Conservation (phyloP, 2,888 invertebrate genomes). For the Adelognathus sp. region DNA sequence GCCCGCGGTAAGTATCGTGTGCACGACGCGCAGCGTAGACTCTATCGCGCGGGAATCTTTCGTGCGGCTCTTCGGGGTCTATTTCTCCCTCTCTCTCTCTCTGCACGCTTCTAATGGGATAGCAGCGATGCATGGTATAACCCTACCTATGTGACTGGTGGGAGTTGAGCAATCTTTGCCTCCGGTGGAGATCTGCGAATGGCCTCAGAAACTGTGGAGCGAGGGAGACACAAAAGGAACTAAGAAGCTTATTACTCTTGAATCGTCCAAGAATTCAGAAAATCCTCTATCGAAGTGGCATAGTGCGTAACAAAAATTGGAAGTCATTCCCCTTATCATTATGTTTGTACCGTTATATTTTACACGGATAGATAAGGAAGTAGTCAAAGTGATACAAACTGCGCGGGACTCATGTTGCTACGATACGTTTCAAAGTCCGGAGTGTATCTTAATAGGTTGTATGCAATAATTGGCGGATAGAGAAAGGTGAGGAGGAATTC, state of each 20-base stretch:
- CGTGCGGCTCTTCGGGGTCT: conserved; percentile 11
- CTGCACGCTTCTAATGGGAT: conserved; percentile 18
- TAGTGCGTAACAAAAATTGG: conserved; percentile 38
- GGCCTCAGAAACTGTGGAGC: neutral
- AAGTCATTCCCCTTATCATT: neutral
- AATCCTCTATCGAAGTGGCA: neutral
- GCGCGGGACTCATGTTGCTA: conserved; percentile 38
- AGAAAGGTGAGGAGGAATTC: conserved; percentile 12
- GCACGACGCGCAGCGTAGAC: conserved; percentile 17
- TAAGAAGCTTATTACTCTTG: neutral
- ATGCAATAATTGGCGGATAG: conserved; percentile 59
- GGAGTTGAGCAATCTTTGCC: conserved; percentile 20
- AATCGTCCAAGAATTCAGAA: neutral
- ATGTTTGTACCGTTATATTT: neutral
- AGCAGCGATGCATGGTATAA: neutral
- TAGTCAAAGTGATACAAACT: conserved; percentile 29
- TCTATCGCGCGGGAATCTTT: conserved; percentile 62
- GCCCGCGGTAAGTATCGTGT: conserved; percentile 31
- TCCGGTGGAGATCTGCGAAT: conserved; percentile 24
- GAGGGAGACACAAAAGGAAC: neutral
- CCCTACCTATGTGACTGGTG: conserved; percentile 21
- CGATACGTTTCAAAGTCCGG: neutral
- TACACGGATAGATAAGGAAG: conserved; percentile 33
- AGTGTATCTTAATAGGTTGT: conserved; percentile 61
- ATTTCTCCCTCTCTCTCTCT: neutral